Evolutionary conservation across 92 coral and sea anemone genomes (phyloP).

Genomic region (Scolanthus callimorphus): DNA sequence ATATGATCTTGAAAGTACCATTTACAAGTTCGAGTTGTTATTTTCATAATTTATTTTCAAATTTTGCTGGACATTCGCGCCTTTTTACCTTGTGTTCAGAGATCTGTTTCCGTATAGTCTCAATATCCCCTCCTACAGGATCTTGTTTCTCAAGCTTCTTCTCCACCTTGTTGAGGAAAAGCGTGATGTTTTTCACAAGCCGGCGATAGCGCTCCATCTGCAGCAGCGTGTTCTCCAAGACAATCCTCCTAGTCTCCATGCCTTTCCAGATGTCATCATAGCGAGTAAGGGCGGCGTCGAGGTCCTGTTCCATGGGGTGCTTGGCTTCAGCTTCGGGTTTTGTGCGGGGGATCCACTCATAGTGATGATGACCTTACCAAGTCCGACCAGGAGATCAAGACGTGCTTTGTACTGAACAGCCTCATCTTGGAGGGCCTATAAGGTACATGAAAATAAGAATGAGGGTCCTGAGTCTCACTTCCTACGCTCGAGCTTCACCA

Average conservation of each 20-base stretch:
- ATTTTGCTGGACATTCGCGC: too few species aligned
- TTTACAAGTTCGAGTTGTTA: too few species aligned
- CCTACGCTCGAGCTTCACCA: too few species aligned
- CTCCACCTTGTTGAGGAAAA: conserved; percentile 74
- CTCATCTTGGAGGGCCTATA: conserved; percentile 78
- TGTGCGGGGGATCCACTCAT: conserved; percentile 75
- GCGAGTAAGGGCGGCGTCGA: conserved; percentile 78
- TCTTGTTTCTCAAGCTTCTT: conserved; percentile 71
- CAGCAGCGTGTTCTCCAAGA: conserved; percentile 80
- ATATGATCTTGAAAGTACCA: too few species aligned
- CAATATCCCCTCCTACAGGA: conserved; percentile 77
- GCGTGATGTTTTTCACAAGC: conserved; percentile 68
- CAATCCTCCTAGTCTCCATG: conserved; percentile 80
- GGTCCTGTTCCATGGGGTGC: conserved; percentile 82
- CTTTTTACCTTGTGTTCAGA: conserved; percentile 74
- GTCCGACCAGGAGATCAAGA: conserved; percentile 86
- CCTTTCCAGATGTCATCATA: conserved; percentile 94
- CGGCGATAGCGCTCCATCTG: conserved; percentile 92
- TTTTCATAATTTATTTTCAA: too few species aligned
- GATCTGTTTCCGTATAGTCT: conserved; percentile 72
- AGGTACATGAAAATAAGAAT: conserved; percentile 9
- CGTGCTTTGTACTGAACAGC: conserved; percentile 98
- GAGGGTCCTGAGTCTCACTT: too few species aligned
- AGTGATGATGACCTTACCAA: conserved; percentile 91
- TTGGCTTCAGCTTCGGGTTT: conserved; percentile 44